phyloP scores from a whole-genome alignment of 2,797 vertebrate species.

The Hippocampus kuda region DNA sequence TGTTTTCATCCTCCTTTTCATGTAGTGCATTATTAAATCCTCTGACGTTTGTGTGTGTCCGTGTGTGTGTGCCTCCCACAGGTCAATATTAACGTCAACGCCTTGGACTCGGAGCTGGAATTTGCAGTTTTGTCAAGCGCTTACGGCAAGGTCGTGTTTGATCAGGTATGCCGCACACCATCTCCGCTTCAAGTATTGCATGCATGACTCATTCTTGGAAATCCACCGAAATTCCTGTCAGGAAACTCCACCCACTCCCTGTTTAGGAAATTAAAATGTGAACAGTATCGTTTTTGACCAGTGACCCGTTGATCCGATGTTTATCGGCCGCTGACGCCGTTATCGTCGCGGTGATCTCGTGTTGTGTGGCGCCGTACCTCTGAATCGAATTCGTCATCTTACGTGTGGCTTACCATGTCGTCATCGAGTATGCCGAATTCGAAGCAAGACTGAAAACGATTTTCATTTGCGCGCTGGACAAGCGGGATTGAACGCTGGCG shows the following conservation, averaged over 20 bases:
- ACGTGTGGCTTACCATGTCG: no score
- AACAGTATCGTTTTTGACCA: background rate
- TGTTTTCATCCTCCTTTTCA: background rate
- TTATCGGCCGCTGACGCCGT: background rate
- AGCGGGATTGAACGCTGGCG: no score
- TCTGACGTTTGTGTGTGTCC: constrained; percentile 5
- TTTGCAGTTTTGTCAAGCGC: constrained; percentile 95
- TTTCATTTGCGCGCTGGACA: no score
- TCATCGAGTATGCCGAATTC: no score
- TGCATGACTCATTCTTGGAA: background rate
- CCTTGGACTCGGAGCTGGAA: constrained; percentile 97
- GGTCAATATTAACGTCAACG: constrained; percentile 94
- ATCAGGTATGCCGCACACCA: constrained; percentile 70
- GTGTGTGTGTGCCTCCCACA: constrained; percentile 36
- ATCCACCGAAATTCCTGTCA: background rate
- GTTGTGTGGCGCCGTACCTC: background rate
- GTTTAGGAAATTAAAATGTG: background rate
- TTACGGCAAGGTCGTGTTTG: constrained; percentile 92
- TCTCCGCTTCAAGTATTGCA: background rate
- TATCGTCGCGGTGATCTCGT: background rate
- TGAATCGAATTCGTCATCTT: no score
- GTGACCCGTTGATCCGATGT: background rate
- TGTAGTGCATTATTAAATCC: background rate
- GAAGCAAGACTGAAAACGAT: no score
- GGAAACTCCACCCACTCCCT: background rate